These are phyloP conservation scores for Borostomias antarcticus DNA, from an alignment of 2,797 vertebrate genomes.

Conservation along the genomic window DNA sequence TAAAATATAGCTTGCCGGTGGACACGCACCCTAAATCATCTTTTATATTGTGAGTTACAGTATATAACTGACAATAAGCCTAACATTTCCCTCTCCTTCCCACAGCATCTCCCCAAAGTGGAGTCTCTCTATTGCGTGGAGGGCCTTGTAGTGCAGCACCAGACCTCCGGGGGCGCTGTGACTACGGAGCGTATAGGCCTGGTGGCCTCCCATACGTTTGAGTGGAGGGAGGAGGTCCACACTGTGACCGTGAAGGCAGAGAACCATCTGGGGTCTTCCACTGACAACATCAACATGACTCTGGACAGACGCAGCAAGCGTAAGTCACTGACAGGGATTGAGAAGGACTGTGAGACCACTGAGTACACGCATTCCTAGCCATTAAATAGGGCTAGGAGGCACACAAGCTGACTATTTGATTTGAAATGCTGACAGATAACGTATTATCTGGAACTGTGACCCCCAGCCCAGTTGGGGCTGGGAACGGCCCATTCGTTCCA, in stretches of 20 bases:
- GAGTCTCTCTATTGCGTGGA: conserved; percentile 80
- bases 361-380: too few relatives aligned
- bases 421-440: too few relatives aligned
- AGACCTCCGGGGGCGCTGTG: conserved; percentile 53
- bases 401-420: too few relatives aligned
- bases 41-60: too few relatives aligned
- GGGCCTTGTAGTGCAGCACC: conserved; percentile 76
- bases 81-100: conserved; percentile 1
- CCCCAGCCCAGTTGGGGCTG: too few relatives aligned
- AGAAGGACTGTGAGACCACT: background rate
- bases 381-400: background rate
- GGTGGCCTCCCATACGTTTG: conserved; percentile 78
- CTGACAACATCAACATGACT: conserved; percentile 83
- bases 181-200: conserved; percentile 65
- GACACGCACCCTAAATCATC: too few relatives aligned
- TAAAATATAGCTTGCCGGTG: too few relatives aligned
- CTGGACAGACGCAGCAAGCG: conserved; percentile 77
- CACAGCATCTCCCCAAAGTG: conserved; percentile 51
- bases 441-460: too few relatives aligned
- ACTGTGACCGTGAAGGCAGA: conserved; percentile 81
- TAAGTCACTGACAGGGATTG: conserved; percentile 57
- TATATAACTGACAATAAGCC: too few relatives aligned
- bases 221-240: conserved; percentile 77
- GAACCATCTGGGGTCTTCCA: conserved; percentile 87
- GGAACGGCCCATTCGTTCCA: too few relatives aligned